Percentiles rank a stretch among this genome's conserved stretches.
Evolutionary conservation across 2,888 invertebrate genomes (phyloP).

Genomic region (Baccha elongata): DNA sequence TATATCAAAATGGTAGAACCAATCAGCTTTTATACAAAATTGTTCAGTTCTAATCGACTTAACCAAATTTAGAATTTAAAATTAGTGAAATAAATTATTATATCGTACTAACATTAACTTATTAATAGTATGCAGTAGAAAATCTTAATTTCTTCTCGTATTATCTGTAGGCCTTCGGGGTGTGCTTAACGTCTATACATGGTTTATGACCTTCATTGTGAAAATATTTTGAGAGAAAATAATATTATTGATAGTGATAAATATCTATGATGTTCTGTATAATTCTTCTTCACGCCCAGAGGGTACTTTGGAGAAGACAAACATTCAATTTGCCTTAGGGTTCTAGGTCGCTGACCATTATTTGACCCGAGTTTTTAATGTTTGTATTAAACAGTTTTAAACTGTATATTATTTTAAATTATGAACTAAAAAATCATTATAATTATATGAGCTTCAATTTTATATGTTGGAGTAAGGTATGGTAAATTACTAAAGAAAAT

Average conservation of each 20-base stretch:
- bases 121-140: neutral
- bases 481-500: too few relatives aligned
- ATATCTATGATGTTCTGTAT: neutral
- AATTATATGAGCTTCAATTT: too few relatives aligned
- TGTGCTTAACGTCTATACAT: neutral
- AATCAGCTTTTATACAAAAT: constrained; percentile 18
- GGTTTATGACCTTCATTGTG: neutral
- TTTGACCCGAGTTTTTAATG: neutral
- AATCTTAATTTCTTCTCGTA: neutral
- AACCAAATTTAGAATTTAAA: neutral
- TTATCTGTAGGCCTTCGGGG: neutral
- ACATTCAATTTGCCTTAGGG: neutral
- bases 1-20: neutral
- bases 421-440: too few relatives aligned
- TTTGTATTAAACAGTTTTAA: too few relatives aligned
- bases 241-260: neutral
- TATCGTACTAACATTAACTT: neutral
- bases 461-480: too few relatives aligned
- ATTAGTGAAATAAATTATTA: neutral
- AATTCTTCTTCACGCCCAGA: neutral
- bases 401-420: too few relatives aligned
- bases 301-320: neutral
- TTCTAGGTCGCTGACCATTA: neutral
- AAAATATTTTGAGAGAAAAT: constrained; percentile 10
- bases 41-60: neutral